Evolutionary conservation across 1,140 invertebrate species (phyloP).

Genomic region (Oscheius sp.): DNA sequence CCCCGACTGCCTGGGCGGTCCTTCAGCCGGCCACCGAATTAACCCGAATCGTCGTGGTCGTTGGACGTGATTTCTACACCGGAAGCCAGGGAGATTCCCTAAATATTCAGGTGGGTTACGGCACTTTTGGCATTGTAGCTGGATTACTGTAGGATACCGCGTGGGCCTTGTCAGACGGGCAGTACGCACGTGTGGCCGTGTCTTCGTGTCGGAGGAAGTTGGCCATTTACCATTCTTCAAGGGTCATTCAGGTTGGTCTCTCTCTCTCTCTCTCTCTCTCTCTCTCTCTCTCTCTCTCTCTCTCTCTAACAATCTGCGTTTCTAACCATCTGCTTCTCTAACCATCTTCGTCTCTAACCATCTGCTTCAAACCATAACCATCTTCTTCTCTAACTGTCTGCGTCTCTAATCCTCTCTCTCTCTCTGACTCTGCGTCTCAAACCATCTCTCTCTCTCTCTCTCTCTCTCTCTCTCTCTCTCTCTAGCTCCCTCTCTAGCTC

Average conservation of each 20-base stretch:
- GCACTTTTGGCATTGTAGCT: neutral
- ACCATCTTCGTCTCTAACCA: too few relatives aligned
- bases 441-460: neutral
- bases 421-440: too few relatives aligned
- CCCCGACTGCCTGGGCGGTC: constrained; percentile 25
- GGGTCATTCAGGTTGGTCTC: constrained; percentile 14
- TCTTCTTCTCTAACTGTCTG: too few relatives aligned
- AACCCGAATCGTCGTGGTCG: constrained; percentile 13
- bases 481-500: too few relatives aligned
- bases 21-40: constrained; percentile 16
- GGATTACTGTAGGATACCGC: constrained; percentile 15
- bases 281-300: neutral
- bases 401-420: too few relatives aligned
- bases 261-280: neutral
- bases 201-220: neutral
- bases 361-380: neutral
- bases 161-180: neutral
- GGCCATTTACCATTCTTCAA: constrained; percentile 13
- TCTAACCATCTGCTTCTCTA: too few relatives aligned
- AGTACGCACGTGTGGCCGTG: neutral
- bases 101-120: neutral
- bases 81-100: constrained; percentile 27
- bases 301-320: too few relatives aligned
- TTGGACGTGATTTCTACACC: constrained; percentile 12
- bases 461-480: neutral